phyloP scores from a whole-genome alignment of 35 echinoderm and acorn worm genomes.

The Ophioderma brevispina region DNA sequence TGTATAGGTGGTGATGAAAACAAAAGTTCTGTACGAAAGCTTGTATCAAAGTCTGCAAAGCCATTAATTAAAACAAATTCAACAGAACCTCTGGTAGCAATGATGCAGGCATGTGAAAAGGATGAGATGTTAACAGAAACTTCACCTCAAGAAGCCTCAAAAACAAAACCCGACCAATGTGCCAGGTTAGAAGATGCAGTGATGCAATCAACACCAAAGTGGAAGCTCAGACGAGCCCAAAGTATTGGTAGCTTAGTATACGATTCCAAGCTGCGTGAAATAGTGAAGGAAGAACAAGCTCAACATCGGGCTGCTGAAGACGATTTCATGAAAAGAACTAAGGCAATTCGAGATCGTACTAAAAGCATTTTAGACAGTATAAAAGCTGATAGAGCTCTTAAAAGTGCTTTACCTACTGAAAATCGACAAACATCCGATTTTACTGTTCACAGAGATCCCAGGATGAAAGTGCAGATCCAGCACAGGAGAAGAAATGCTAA shows the following conservation, averaged over 20 bases:
- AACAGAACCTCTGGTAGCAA: not conserved
- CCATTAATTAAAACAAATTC: not conserved
- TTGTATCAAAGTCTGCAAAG: not conserved
- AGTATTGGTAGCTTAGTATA: not conserved
- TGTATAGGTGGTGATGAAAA: not conserved
- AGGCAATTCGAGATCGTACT: slow-evolving; percentile 63
- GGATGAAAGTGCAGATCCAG: not conserved
- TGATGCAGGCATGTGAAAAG: not conserved
- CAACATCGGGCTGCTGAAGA: slow-evolving; percentile 8
- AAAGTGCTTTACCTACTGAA: not conserved
- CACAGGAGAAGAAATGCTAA: slow-evolving; percentile 32
- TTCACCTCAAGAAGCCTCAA: not conserved
- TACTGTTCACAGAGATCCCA: slow-evolving; percentile 12
- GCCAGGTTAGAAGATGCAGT: not conserved
- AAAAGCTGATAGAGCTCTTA: slow-evolving; percentile 47
- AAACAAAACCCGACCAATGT: not conserved
- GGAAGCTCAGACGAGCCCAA: not conserved
- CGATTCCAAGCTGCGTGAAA: not conserved
- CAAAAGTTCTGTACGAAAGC: not conserved
- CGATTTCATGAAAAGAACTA: slow-evolving; percentile 25
- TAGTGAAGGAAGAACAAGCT: not conserved
- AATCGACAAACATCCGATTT: slow-evolving; percentile 8
- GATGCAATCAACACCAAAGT: not conserved
- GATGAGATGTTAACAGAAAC: not conserved
- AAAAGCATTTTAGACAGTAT: slow-evolving; percentile 57